A percentile compares a stretch with the other conserved stretches of the same genome.
Conservation (phyloP, 92 coral and sea anemone genomes). For the Actinostola sp. region DNA sequence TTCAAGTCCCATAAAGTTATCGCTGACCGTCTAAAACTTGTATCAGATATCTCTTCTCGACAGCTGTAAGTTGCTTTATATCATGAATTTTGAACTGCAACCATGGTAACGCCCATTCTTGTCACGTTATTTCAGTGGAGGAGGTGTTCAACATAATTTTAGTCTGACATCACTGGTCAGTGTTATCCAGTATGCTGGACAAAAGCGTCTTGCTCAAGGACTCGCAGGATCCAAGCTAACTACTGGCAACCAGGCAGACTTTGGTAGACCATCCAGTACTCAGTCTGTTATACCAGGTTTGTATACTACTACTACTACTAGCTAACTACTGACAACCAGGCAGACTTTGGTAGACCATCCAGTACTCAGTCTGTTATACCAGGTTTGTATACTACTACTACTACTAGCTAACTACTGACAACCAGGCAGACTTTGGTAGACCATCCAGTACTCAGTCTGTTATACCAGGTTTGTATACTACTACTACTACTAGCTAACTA, state of each 20-base stretch:
- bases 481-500: too few relatives aligned
- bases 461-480: too few relatives aligned
- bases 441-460: too few relatives aligned
- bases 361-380: too few relatives aligned
- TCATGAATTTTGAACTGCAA: neutral
- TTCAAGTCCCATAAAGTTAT: slow-evolving; percentile 93
- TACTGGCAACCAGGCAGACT: too few relatives aligned
- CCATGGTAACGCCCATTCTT: neutral
- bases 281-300: too few relatives aligned
- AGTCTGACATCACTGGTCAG: slow-evolving; percentile 87
- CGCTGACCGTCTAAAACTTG: slow-evolving; percentile 91
- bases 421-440: too few relatives aligned
- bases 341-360: too few relatives aligned
- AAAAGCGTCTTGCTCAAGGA: slow-evolving; percentile 73
- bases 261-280: slow-evolving; percentile 14
- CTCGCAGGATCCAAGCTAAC: slow-evolving; percentile 68
- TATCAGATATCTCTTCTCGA: slow-evolving; percentile 72
- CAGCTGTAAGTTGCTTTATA: slow-evolving; percentile 80
- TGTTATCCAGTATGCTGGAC: slow-evolving; percentile 77
- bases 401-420: too few relatives aligned
- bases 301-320: too few relatives aligned
- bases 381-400: too few relatives aligned
- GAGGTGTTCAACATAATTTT: slow-evolving; percentile 70
- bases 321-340: too few relatives aligned
- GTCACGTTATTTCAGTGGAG: slow-evolving; percentile 42